Conservation (phyloP, 1,140 invertebrate species). For the Tetramorium parvispinum region DNA sequence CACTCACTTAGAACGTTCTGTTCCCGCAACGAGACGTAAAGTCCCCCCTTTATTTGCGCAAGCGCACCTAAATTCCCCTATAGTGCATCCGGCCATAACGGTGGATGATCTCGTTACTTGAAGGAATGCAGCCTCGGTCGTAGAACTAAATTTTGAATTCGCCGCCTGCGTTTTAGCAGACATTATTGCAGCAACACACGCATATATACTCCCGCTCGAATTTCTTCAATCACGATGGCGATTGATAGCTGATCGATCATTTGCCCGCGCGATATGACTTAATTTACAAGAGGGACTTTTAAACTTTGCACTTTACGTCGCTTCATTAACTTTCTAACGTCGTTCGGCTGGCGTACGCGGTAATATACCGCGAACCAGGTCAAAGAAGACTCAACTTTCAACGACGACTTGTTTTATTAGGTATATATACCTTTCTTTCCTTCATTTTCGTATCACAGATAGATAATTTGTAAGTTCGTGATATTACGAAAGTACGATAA, state of each 20-base stretch:
- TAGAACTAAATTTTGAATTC: background rate
- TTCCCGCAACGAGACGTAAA: conserved; percentile 39
- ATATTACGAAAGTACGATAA: conserved; percentile 5
- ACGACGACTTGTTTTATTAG: conserved; percentile 34
- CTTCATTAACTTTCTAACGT: conserved; percentile 50
- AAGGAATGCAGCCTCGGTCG: conserved; percentile 10
- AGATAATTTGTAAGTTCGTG: conserved; percentile 16
- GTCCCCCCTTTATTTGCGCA: conserved; percentile 28
- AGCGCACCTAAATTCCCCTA: conserved; percentile 54
- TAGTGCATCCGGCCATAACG: conserved; percentile 46
- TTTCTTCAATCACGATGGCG: background rate
- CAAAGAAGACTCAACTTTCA: conserved; percentile 16
- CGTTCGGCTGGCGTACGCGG: background rate
- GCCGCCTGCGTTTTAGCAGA: background rate
- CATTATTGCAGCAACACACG: background rate
- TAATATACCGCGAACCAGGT: conserved; percentile 13
- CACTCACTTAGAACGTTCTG: conserved; percentile 23
- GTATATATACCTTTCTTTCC: background rate
- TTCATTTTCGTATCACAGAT: background rate
- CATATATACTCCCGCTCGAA: no score
- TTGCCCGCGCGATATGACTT: background rate
- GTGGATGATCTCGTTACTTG: conserved; percentile 39
- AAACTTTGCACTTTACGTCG: conserved; percentile 47
- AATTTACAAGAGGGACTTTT: conserved; percentile 3
- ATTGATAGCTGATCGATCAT: conserved; percentile 17